Percentiles rank a stretch among this genome's conserved stretches.
These are phyloP conservation scores for Abramis brama DNA, from an alignment of 2,113 vertebrate species.

Conservation along the genomic window DNA sequence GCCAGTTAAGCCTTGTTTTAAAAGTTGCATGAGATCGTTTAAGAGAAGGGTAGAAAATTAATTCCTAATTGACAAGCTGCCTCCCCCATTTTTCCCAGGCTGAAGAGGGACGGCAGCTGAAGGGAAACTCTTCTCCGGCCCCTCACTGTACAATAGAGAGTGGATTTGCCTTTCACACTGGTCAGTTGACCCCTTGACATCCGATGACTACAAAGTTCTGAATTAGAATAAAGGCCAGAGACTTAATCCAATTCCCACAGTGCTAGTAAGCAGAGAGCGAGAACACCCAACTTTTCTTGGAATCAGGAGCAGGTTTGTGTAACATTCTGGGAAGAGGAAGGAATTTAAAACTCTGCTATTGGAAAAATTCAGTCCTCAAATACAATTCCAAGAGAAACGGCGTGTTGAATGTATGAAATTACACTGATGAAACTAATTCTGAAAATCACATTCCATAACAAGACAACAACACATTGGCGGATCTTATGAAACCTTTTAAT, in stretches of 20 bases:
- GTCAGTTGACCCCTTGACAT: conserved; percentile 85
- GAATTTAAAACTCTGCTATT: background rate
- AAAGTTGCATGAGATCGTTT: conserved; percentile 31
- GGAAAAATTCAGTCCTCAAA: background rate
- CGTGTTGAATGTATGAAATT: background rate
- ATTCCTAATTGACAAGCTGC: conserved; percentile 76
- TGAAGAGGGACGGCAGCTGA: conserved; percentile 82
- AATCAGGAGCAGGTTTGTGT: background rate
- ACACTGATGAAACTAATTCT: background rate
- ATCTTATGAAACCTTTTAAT: background rate
- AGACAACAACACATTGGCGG: background rate
- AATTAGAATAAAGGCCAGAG: conserved; percentile 35
- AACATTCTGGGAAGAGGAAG: conserved; percentile 3
- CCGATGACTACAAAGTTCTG: conserved; percentile 41
- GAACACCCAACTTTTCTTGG: conserved; percentile 14
- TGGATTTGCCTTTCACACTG: conserved; percentile 76
- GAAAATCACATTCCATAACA: background rate
- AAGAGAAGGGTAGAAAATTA: conserved; percentile 18
- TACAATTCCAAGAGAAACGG: background rate
- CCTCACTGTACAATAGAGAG: conserved; percentile 88
- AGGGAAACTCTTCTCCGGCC: conserved; percentile 77
- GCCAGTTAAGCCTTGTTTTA: conserved; percentile 17
- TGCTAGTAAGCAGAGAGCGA: conserved; percentile 6
- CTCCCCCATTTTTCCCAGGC: conserved; percentile 80
- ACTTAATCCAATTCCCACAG: conserved; percentile 57